phyloP scores from a whole-genome alignment of 2,113 vertebrate genomes.

The Nycticorax nycticorax region DNA sequence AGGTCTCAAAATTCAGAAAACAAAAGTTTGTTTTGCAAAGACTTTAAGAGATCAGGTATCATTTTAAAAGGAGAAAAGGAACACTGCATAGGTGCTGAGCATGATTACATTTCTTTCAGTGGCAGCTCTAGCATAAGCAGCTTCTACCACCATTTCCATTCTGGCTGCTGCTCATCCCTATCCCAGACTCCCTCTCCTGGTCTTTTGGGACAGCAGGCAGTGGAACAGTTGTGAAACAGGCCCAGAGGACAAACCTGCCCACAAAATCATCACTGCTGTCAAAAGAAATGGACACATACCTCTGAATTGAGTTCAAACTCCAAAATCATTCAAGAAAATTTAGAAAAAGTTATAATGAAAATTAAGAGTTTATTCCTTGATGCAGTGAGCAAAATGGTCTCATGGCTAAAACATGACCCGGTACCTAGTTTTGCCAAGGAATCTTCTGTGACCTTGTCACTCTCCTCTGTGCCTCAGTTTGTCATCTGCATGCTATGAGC shows the following conservation, averaged over 20 bases:
- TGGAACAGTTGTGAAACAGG: not conserved
- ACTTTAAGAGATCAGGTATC: not conserved
- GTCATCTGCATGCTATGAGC: too few species aligned
- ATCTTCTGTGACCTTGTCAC: not conserved
- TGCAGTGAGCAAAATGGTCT: not conserved
- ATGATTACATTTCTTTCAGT: not conserved
- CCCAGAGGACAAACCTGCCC: not conserved
- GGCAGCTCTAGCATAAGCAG: not conserved
- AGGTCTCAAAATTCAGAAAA: not conserved
- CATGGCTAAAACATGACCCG: not conserved
- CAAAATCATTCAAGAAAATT: not conserved
- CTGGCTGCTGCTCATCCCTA: not conserved
- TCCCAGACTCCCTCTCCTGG: not conserved
- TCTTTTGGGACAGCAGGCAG: not conserved
- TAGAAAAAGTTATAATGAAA: not conserved
- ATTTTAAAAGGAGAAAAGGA: not conserved
- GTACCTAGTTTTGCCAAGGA: not conserved
- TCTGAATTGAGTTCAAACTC: not conserved
- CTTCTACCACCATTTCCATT: not conserved
- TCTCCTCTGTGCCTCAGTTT: not conserved
- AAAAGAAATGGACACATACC: not conserved
- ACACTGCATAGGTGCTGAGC: not conserved
- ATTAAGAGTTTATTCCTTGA: not conserved
- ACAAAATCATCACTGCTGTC: not conserved
- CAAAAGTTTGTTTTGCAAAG: not conserved